These are phyloP conservation scores for Leptopilina syphax DNA, from an alignment of 2,888 invertebrate genomes.

Conservation along the genomic window DNA sequence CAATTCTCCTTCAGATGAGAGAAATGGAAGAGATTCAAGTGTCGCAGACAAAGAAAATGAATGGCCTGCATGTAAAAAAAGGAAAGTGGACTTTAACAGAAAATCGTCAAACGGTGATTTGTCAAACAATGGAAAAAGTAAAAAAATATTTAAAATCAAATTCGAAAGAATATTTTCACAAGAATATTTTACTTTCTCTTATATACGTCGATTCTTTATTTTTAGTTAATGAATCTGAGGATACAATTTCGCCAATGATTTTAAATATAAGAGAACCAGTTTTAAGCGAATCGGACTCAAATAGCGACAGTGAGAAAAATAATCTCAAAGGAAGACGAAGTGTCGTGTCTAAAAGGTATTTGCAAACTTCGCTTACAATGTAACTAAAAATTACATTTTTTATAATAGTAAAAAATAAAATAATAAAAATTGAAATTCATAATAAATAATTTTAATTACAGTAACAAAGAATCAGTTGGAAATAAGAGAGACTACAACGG, in stretches of 20 bases:
- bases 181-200: too few relatives aligned
- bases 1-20: conserved; percentile 42
- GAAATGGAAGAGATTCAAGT: conserved; percentile 36
- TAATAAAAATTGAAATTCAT: background rate
- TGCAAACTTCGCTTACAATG: too few relatives aligned
- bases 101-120: conserved; percentile 1
- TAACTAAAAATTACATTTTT: too few relatives aligned
- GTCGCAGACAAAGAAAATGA: conserved; percentile 49
- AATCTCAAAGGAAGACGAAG: conserved; percentile 41
- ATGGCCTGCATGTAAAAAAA: conserved; percentile 61
- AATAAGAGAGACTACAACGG: background rate
- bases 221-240: too few relatives aligned
- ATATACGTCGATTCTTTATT: too few relatives aligned
- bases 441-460: conserved; percentile 1
- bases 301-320: conserved; percentile 47
- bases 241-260: background rate
- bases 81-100: conserved; percentile 52
- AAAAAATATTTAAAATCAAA: background rate
- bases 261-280: conserved; percentile 36
- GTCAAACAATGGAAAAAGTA: background rate
- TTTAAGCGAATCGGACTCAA: conserved; percentile 68
- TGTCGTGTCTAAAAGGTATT: background rate
- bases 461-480: conserved; percentile 1
- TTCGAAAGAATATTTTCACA: too few relatives aligned
- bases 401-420: background rate